These are phyloP conservation scores for Cryptotermes secundus DNA, from an alignment of 1,140 invertebrate genomes.

Conservation along the genomic window DNA sequence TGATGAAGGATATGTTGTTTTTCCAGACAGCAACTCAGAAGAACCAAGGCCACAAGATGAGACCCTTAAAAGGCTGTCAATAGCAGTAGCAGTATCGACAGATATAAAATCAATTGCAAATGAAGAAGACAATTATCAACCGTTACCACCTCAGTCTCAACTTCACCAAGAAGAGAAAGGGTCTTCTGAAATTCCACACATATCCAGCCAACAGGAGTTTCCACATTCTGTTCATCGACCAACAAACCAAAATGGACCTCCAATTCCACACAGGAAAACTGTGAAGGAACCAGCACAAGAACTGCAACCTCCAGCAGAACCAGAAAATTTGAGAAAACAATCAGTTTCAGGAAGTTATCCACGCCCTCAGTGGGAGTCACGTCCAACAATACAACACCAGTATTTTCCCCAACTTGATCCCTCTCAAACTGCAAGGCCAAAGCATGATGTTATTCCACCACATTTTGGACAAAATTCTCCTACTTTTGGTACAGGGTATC, in stretches of 20 bases:
- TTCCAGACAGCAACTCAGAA: background rate
- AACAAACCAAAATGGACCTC: background rate
- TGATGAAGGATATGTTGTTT: background rate
- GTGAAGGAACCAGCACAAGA: background rate
- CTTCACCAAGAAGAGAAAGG: background rate
- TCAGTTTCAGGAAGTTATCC: background rate
- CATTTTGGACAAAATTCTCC: background rate
- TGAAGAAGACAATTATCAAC: background rate
- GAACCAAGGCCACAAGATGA: background rate
- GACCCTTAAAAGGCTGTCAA: background rate
- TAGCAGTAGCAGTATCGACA: conserved; percentile 4
- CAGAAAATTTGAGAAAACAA: background rate
- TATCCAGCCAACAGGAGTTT: background rate
- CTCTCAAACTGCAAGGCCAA: background rate
- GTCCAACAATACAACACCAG: background rate
- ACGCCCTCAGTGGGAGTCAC: background rate
- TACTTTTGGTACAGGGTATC: background rate
- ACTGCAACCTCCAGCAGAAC: background rate
- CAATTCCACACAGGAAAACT: too few relatives aligned
- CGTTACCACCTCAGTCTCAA: background rate
- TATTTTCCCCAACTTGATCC: background rate
- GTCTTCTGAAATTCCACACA: background rate
- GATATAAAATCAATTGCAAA: conserved; percentile 21
- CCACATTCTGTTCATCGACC: background rate
- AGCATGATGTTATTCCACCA: background rate